Conservation (phyloP, 1,140 invertebrate genomes). For the Archivesica marissinica region DNA sequence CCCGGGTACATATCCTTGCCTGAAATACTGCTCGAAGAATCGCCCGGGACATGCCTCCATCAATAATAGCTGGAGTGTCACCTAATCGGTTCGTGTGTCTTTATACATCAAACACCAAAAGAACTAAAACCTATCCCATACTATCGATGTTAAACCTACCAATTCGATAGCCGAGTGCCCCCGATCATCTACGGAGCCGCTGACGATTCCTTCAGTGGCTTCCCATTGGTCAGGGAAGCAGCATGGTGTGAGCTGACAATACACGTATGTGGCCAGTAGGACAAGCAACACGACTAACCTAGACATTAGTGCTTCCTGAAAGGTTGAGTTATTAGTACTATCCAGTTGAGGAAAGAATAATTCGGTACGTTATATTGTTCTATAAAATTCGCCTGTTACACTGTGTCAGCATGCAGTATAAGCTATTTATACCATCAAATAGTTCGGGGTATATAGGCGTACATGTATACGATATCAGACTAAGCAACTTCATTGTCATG, state of each 20-base stretch:
- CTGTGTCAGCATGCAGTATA: too few relatives aligned
- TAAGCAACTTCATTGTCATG: too few relatives aligned
- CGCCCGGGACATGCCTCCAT: background rate
- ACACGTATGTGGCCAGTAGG: background rate
- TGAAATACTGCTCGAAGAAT: background rate
- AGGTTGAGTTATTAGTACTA: too few relatives aligned
- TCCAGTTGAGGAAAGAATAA: too few relatives aligned
- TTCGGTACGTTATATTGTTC: too few relatives aligned
- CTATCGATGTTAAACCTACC: background rate
- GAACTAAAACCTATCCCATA: background rate
- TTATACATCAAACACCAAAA: background rate
- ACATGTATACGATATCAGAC: too few relatives aligned
- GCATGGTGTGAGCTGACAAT: background rate
- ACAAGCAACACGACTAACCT: too few relatives aligned
- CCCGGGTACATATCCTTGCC: background rate
- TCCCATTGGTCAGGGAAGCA: slow-evolving; percentile 20
- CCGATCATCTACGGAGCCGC: background rate
- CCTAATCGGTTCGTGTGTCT: background rate
- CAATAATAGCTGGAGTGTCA: background rate
- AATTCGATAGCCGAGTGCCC: background rate
- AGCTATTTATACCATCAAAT: too few relatives aligned
- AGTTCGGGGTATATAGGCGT: too few relatives aligned
- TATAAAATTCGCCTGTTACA: too few relatives aligned
- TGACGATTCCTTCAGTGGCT: background rate
- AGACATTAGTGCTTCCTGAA: too few relatives aligned